A percentile compares a stretch with the other conserved stretches of the same genome.
Conservation (phyloP, 2,797 vertebrate genomes). For the Poliocrania exsul region DNA sequence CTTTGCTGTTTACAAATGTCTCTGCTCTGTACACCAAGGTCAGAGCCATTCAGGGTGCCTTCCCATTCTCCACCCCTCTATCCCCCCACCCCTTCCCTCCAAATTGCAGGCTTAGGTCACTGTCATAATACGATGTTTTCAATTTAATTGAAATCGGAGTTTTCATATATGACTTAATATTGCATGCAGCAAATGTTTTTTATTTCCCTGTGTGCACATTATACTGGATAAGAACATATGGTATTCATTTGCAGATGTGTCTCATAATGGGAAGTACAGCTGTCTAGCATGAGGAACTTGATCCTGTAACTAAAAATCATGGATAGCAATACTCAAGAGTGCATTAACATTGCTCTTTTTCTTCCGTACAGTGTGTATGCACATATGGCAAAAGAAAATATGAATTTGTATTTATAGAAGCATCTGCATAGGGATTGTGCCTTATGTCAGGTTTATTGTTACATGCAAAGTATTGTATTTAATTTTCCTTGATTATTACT, state of each 20-base stretch:
- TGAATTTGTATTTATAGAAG: neutral
- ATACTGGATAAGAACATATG: neutral
- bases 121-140: neutral
- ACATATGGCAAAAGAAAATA: neutral
- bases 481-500: neutral
- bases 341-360: neutral
- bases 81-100: neutral
- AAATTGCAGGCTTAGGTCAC: neutral
- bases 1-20: neutral
- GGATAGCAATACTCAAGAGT: neutral
- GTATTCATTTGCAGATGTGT: neutral
- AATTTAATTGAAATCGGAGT: neutral
- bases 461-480: neutral
- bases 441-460: neutral
- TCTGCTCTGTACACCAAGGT: neutral
- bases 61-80: neutral
- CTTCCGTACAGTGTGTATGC: neutral
- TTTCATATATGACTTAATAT: neutral
- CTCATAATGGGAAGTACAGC: neutral
- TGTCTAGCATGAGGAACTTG: neutral
- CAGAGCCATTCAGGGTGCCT: neutral
- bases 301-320: neutral
- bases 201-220: neutral
- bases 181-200: neutral
- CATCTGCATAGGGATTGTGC: neutral